Base-by-base conservation (phyloP, 2,888 invertebrate genomes). In the Drosophila kokeensis region DNA sequence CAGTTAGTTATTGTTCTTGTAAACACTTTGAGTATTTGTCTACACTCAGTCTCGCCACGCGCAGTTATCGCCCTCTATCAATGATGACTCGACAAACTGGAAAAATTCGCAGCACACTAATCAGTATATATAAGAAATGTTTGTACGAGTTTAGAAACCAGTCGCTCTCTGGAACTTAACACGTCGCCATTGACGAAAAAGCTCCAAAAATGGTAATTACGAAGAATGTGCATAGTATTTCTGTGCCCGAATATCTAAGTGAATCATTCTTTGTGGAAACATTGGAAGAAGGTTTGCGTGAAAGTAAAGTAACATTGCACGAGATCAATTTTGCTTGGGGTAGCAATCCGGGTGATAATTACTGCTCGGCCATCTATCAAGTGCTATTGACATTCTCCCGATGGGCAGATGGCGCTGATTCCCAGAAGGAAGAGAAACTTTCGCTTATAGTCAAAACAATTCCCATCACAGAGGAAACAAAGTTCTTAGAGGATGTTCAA, bases 401-500 rank as follows among this genome's bases (percentile, higher is more conserved):
- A 6, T 73, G 70, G 59, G 27, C 63, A 2, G 73, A 80, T 2
- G 74, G 69, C 24, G 54, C 57, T 13, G 66, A 80, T 30, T 62
- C 70, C 0, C 27, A 60, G 0, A 40, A 58, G 3, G 57, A n/a
- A 3, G 90, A 91, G 57, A 45, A 82, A 32, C 62, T 81, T 1
- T 91, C 90, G 10, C 48, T 93, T 8, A 93, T 93, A 66, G 87
- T 92, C 0, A 93, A 93, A 69, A 92, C 91, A 1, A 92, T 92
- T 69, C 91, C 92, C 2, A 85, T 91, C 7, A 73, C 81, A 1
- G 73, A 83, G 32, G 85, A 81, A 4, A 88, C 89, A 4, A 78
- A 80, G 30, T 92, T 92, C 40, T 89, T 93, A 61, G 94, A 87
- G 83, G 94, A 93, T 55, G 71, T 93, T 1, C 91, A 92, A 29